Conservation (phyloP, 2,113 vertebrate species). For the Cyprinodon tularosa region DNA sequence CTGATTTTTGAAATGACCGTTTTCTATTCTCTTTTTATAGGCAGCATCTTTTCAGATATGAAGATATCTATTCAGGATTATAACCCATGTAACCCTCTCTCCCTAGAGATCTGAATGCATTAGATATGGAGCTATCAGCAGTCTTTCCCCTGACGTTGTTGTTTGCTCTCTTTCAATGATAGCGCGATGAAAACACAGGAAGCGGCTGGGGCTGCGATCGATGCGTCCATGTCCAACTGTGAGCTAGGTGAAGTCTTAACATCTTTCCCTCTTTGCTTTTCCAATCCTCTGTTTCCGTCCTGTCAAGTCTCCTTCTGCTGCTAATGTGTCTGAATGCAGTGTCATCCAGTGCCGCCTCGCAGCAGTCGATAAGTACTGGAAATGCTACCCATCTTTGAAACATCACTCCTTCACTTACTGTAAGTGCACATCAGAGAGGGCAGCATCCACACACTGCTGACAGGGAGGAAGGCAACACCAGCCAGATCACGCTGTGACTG, state of each 20-base stretch:
- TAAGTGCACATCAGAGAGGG: conserved; percentile 75
- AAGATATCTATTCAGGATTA: conserved; percentile 20
- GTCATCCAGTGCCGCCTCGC: conserved; percentile 56
- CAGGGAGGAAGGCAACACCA: conserved; percentile 73
- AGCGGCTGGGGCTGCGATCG: conserved; percentile 64
- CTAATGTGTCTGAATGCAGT: conserved; percentile 80
- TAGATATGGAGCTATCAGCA: conserved; percentile 52
- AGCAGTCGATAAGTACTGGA: conserved; percentile 81
- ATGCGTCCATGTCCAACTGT: conserved; percentile 60
- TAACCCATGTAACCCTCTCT: conserved; percentile 41
- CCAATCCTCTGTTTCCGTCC: conserved; percentile 41
- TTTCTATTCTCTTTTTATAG: not conserved
- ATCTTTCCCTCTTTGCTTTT: conserved; percentile 57
- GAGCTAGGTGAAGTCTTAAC: conserved; percentile 63
- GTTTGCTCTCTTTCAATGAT: conserved; percentile 73
- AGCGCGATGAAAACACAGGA: conserved; percentile 78
- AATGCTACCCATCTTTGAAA: conserved; percentile 82
- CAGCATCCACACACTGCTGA: conserved; percentile 60
- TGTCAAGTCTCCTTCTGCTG: conserved; percentile 57
- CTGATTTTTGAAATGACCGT: not conserved
- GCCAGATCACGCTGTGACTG: conserved; percentile 29
- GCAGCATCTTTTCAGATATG: not conserved
- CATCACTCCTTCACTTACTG: conserved; percentile 83
- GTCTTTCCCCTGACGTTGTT: conserved; percentile 64
- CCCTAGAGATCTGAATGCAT: conserved; percentile 44